Percentiles rank a stretch among this genome's conserved stretches.
phyloP scores from a whole-genome alignment of 2,888 invertebrate species.

The Megaustenia siamemsis region DNA sequence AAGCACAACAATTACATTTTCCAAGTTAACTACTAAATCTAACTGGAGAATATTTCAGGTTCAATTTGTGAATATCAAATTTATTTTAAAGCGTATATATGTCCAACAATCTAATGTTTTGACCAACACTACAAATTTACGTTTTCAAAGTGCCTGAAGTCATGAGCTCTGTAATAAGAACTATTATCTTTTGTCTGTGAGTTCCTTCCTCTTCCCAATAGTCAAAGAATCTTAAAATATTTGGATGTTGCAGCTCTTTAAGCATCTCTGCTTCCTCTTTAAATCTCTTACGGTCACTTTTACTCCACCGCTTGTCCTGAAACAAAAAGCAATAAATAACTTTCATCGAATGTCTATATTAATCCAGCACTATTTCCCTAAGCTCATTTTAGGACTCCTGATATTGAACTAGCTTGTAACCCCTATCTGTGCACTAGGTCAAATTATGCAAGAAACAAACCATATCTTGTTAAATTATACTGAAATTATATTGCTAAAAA shows the following conservation, averaged over 20 bases:
- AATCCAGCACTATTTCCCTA: too few species aligned
- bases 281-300: conserved; percentile 91
- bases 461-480: too few species aligned
- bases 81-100: not conserved
- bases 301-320: conserved; percentile 93
- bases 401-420: too few species aligned
- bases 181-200: conserved; percentile 96
- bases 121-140: conserved; percentile 81
- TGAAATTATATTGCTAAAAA: too few species aligned
- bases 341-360: not conserved
- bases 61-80: not conserved
- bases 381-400: too few species aligned
- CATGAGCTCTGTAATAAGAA: conserved; percentile 99
- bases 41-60: too few species aligned
- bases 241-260: conserved; percentile 94
- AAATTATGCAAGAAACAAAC: too few species aligned
- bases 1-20: too few species aligned
- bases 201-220: conserved; percentile 97
- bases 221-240: conserved; percentile 87
- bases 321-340: conserved; percentile 44
- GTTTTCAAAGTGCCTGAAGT: conserved; percentile 99
- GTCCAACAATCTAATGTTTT: not conserved
- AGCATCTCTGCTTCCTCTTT: conserved; percentile 92
- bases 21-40: too few species aligned
- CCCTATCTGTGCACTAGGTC: too few species aligned